Percentiles rank a stretch among this genome's conserved stretches.
phyloP scores from a whole-genome alignment of 2,113 vertebrate species.

The Ophthalmolycus amberensis region DNA sequence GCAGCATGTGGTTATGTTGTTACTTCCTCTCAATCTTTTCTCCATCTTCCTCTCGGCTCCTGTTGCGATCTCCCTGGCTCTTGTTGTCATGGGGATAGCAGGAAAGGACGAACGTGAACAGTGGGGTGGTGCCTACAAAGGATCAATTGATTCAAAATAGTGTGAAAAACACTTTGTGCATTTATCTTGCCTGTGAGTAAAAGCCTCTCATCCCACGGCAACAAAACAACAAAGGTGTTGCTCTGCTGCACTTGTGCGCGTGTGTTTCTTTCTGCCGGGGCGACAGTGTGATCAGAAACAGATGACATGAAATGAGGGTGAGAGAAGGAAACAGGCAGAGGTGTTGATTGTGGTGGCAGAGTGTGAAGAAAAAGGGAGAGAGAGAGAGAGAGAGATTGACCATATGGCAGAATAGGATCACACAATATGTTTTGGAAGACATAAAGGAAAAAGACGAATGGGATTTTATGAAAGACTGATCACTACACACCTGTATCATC shows the following conservation, averaged over 20 bases:
- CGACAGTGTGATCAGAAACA: conserved; percentile 36
- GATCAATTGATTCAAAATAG: conserved; percentile 2
- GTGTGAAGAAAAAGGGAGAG: conserved; percentile 8
- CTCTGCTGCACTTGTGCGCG: neutral
- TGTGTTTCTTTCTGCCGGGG: neutral
- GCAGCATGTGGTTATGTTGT: neutral
- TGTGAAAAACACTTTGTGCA: conserved; percentile 6
- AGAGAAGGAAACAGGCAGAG: conserved; percentile 40
- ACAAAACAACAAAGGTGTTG: conserved; percentile 1
- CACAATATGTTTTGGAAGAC: conserved; percentile 19
- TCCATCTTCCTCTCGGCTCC: conserved; percentile 41
- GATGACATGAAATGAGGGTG: conserved; percentile 40
- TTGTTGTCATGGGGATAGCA: conserved; percentile 71
- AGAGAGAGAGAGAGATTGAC: neutral
- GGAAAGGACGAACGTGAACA: conserved; percentile 27
- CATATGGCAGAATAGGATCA: neutral
- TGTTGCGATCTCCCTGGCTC: conserved; percentile 35
- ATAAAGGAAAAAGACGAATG: neutral
- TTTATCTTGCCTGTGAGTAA: neutral
- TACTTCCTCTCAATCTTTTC: conserved; percentile 73
- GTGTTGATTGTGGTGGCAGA: conserved; percentile 58
- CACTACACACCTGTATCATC: neutral
- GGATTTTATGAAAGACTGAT: neutral
- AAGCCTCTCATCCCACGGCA: neutral
- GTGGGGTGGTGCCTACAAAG: conserved; percentile 3